Evolutionary conservation across 2,888 invertebrate species (phyloP), one percentile per base, ranked within the genome.

Genomic region (Bombylius major): DNA sequence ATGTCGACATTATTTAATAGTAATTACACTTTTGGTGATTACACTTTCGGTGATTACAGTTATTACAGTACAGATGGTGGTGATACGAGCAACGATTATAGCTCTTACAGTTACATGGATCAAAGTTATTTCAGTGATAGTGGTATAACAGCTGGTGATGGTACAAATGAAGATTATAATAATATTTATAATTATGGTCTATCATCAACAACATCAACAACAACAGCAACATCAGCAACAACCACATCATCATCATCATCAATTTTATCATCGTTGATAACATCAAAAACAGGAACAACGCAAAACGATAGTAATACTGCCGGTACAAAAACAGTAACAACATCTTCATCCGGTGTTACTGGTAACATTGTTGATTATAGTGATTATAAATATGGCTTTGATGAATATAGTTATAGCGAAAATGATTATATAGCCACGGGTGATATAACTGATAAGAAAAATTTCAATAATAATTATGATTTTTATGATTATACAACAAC

Each of bases 381-480:
- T 51, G 63, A 62, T 45, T 63, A 64, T 50, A 65, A 65, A 55
- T 65, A 63, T 33, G 63, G 61, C 5, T 65, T 61, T 54, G 64
- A 67, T 55, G 66, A 66, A 49, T 66, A 66, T 59, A 64, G 61
- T 48, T 67, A 65, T 55, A 64, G 60, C 58, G 69, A 69, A 51
- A 60, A 64, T 44, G 64, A 64, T 56, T 67, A 67, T 58, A 66
- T 65, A 49, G 63, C 62, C 13, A 62, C 65, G 34, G 62, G 63
- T 53, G 66, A 66, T 54, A 65, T 64, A 51, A 66, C 62, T 51
- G 60, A 63, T 60, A 62, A 61, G 56, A 60, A 62, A 57, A 62
- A 59, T 55, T 63, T 62, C 52, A 64, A 63, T 58, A 64, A 64
- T 55, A 63, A 63, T 53, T 77, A 76, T 54, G 69, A 67, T 65